These are phyloP conservation scores for Taphrorychus bicolor DNA, from an alignment of 2,888 invertebrate genomes.

Conservation along the genomic window DNA sequence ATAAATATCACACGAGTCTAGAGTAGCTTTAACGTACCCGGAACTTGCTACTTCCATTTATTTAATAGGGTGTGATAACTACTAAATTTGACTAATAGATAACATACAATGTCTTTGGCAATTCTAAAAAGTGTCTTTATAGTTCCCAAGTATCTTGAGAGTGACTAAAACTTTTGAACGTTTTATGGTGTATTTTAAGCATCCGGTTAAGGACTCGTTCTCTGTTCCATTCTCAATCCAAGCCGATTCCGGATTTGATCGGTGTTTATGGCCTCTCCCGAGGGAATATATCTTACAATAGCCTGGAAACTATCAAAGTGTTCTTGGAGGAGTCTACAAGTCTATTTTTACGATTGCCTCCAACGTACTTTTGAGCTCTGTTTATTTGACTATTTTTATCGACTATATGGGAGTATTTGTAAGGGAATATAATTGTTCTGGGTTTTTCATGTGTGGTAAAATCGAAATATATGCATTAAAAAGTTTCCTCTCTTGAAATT, in stretches of 20 bases:
- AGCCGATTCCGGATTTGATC: conserved; percentile 36
- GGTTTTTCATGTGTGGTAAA: not conserved
- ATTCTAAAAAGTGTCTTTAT: too few relatives aligned
- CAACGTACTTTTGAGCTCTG: conserved; percentile 22
- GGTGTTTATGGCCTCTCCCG: conserved; percentile 33
- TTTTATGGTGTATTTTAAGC: not conserved
- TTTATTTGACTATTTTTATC: conserved; percentile 26
- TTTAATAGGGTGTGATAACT: conserved; percentile 6
- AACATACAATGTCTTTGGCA: too few relatives aligned
- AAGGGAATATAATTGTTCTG: too few relatives aligned
- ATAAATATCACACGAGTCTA: conserved; percentile 18
- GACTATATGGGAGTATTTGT: not conserved
- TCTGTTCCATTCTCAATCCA: conserved; percentile 27
- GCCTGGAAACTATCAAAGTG: conserved; percentile 31
- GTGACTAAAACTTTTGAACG: too few relatives aligned
- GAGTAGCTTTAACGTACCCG: not conserved
- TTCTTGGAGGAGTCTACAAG: conserved; percentile 29
- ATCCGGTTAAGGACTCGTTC: not conserved
- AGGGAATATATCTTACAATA: conserved; percentile 29
- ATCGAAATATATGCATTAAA: conserved; percentile 7
- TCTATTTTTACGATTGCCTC: conserved; percentile 32
- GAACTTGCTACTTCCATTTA: not conserved
- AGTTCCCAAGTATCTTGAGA: too few relatives aligned
- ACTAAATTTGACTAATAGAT: too few relatives aligned
- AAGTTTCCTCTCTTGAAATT: conserved; percentile 1